Evolutionary conservation across 2,113 vertebrate genomes (phyloP), one percentile per base, ranked within the genome.

Genomic region (Sebastes schlegelii): DNA sequence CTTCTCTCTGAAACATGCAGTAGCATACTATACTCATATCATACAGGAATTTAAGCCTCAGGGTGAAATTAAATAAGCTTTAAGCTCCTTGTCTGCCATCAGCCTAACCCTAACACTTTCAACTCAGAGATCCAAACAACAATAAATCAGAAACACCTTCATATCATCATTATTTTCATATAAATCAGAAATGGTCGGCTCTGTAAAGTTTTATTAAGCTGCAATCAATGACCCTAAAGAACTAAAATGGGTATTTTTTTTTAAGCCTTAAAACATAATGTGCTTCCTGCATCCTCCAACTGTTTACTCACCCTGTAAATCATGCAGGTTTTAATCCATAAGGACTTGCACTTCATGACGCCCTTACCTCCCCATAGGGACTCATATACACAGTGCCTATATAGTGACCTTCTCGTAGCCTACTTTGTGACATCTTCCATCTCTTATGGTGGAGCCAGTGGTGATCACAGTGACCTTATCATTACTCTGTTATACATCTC

Each of bases 401-500:
- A 34, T 34, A 34, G 34, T 54, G 71, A 70, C 6, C 63, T 77
- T 34, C 48, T 75, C 60, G 10, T 49, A 48, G 17, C 5, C 51
- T n/a, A 8, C 34, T 63, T 21, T 52, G 26, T n/a, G 34, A 48
- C 23, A 55, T 71, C 8, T 76, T 55, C 34, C 49, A 46, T 75
- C 26, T 17, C 46, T 45, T 16, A 43, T 8, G 2, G 42, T 65
- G 46, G 58, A 71, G 62, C 79, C 71, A 71, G 21, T 14, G 6
- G 3, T 43, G 34, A 23, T 74, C 55, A 48, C 62, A 26, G 23
- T 77, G 86, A 85, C 70, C 23, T 63, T 54, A 55, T 63, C 74
- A 19, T 23, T 34, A 19, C 55, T 81, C 26, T 13, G 2, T 26
- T 57, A 16, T 43, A 62, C 34, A 34, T 77, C 26, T 21, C 16